phyloP scores from a whole-genome alignment of 2,113 vertebrate genomes.

The Alligator sinensis region DNA sequence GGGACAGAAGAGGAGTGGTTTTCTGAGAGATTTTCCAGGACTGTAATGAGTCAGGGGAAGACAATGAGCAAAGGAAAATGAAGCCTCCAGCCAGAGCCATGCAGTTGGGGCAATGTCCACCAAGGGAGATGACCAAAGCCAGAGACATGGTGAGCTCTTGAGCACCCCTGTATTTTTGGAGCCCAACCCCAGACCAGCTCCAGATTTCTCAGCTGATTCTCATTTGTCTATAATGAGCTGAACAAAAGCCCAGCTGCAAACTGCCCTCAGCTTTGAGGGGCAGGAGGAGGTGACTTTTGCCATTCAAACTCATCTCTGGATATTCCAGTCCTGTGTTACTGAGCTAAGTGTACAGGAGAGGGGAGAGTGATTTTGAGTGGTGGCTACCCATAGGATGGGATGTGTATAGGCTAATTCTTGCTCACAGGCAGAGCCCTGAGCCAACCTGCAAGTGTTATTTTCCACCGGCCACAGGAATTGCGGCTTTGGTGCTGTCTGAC shows the following conservation, averaged over 20 bases:
- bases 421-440: not conserved
- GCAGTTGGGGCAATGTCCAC: not conserved
- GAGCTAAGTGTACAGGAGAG: not conserved
- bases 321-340: not conserved
- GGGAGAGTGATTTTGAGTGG: not conserved
- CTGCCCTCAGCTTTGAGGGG: not conserved
- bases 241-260: not conserved
- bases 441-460: not conserved
- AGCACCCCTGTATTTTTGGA: not conserved
- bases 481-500: not conserved
- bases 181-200: not conserved
- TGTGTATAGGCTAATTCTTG: not conserved
- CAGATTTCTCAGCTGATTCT: not conserved
- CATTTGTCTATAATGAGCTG: not conserved
- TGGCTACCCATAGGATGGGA: accelerated
- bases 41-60: not conserved
- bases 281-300: not conserved
- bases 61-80: not conserved
- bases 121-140: not conserved
- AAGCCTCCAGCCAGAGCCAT: not conserved
- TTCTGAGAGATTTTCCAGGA: not conserved
- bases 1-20: not conserved
- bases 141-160: not conserved
- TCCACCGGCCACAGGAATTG: not conserved
- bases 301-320: not conserved